Base-by-base conservation (phyloP, 2,888 invertebrate genomes). In the Clostera curtula region DNA sequence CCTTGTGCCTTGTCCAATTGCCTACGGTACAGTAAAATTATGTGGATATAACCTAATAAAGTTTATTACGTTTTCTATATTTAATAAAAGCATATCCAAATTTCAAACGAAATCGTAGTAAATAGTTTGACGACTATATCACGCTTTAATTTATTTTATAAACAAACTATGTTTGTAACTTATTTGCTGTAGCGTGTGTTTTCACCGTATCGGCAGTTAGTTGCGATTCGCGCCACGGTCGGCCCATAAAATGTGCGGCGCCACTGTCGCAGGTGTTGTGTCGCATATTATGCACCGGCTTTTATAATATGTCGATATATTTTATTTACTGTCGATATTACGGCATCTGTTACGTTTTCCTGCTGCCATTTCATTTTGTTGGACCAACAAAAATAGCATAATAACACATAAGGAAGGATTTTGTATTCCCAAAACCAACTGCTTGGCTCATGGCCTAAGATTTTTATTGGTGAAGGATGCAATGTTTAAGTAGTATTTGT, bases 221-320 rank as follows among this genome's bases (percentile, higher is more conserved):
- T 75, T 75, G 60, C 69, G 55, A 74, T 74, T 73, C 75, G 54
- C 57, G 56, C 66, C 75, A 70, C 73, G 72, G 62, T 53, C 45
- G 48, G 60, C 52, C 60, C 72, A 61, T 76, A 73, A 75, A 76
- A 56, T 57, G 64, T 48, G 46, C 46, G 52, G 58, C 64, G 65
- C 64, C 55, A 51, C 61, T 42, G 64, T 57, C 64, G 64, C 69
- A 65, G 69, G 66, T 70, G 70, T 44, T 50, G 50, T 20, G 22
- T 19, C 34, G 32, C 21, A 33, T 45, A 50, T 53, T 66, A 65
- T 66, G 59, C 66, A 63, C 54, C 36, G 37, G 35, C 34, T 43
- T 39, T 48, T 50, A 40, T 43, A 38, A 37, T 36, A 46, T 46
- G n/a, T n/a, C n/a, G n/a, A n/a, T n/a, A n/a, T n/a, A n/a, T n/a